Conservation (phyloP, 2,113 vertebrate genomes). For the Laticauda laticaudata region DNA sequence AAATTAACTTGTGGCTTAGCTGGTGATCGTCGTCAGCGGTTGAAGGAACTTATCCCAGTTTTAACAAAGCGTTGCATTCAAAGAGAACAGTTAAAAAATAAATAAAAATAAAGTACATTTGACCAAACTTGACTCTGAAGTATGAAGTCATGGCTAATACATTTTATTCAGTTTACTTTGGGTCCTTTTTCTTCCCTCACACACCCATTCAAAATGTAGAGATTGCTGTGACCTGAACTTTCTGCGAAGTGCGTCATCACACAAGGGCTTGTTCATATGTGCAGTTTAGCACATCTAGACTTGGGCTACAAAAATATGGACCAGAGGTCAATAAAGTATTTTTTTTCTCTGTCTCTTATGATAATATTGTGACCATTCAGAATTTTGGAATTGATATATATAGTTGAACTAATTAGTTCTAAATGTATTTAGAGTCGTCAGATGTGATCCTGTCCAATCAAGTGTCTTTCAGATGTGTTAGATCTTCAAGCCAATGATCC, state of each 20-base stretch:
- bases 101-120: not conserved
- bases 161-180: slow-evolving; percentile 42
- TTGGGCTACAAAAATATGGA: not conserved
- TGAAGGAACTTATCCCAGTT: not conserved
- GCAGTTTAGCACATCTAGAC: not conserved
- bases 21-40: not conserved
- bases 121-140: slow-evolving; percentile 21
- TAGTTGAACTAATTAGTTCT: not conserved
- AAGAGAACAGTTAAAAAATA: not conserved
- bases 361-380: not conserved
- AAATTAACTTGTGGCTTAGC: not conserved
- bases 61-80: not conserved
- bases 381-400: not conserved
- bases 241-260: not conserved
- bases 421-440: not conserved
- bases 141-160: slow-evolving; percentile 23
- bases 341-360: not conserved
- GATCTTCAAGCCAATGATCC: not conserved
- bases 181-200: not conserved
- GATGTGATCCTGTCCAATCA: not conserved
- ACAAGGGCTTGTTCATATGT: not conserved
- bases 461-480: not conserved
- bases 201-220: not conserved
- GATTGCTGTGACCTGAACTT: not conserved
- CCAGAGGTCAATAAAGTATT: not conserved